These are phyloP conservation scores for Notodonta ziczac DNA, from an alignment of 2,888 invertebrate species.

Conservation along the genomic window DNA sequence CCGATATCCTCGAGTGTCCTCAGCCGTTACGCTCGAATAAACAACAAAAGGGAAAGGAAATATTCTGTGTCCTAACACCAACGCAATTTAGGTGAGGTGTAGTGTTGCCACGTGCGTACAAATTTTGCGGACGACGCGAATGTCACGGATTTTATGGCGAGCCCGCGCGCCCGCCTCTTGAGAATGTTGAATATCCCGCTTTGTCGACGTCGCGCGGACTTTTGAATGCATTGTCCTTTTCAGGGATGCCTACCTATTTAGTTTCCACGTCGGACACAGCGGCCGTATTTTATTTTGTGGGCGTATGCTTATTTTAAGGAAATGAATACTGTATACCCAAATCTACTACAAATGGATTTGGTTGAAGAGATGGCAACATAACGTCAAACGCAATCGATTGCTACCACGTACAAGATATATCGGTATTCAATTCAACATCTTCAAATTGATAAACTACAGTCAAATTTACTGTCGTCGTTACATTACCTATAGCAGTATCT, in stretches of 20 bases:
- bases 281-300: background rate
- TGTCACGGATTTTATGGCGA: constrained; percentile 19
- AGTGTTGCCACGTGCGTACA: constrained; percentile 48
- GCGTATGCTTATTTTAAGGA: background rate
- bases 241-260: background rate
- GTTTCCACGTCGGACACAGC: background rate
- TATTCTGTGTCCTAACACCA: constrained; percentile 50
- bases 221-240: background rate
- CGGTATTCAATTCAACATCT: too few species aligned
- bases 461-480: too few species aligned
- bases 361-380: too few species aligned
- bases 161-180: background rate
- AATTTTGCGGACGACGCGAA: constrained; percentile 19
- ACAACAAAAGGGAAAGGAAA: constrained; percentile 44
- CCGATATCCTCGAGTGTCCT: background rate
- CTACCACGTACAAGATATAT: too few species aligned
- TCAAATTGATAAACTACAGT: background rate
- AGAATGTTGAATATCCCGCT: background rate
- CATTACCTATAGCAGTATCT: background rate
- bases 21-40: constrained; percentile 25
- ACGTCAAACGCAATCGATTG: too few species aligned
- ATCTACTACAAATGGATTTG: too few species aligned
- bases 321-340: too few species aligned
- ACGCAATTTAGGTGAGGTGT: constrained; percentile 58
- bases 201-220: background rate